A percentile compares a stretch with the other conserved stretches of the same genome.
Conservation (phyloP, 2,888 invertebrate genomes). For the Saturnia pavonia region DNA sequence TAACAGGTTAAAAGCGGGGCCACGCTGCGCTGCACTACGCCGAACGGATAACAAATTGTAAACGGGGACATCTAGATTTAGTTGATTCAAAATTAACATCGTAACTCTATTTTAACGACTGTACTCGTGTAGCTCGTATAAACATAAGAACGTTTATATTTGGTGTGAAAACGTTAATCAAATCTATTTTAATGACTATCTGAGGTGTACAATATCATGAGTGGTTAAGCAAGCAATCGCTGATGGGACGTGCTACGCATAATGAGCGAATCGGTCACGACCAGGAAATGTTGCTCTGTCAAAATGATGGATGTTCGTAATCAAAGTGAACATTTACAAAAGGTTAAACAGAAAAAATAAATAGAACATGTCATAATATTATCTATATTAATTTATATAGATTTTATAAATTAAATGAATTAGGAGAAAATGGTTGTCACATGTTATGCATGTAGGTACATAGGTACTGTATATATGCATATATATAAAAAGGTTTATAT, state of each 20-base stretch:
- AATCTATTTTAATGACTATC: constrained; percentile 24
- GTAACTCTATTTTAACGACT: constrained; percentile 6
- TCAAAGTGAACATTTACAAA: constrained; percentile 33
- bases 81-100: constrained; percentile 14
- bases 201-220: constrained; percentile 17
- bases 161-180: constrained; percentile 42
- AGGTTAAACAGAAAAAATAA: constrained; percentile 55
- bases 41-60: constrained; percentile 23
- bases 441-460: too few relatives aligned
- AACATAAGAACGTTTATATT: constrained; percentile 60
- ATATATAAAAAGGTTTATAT: too few relatives aligned
- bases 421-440: background rate
- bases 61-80: constrained; percentile 19
- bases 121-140: background rate
- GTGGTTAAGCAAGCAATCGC: constrained; percentile 16
- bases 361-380: background rate
- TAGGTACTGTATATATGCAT: too few relatives aligned
- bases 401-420: background rate
- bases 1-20: constrained; percentile 73
- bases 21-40: constrained; percentile 39
- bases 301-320: constrained; percentile 47
- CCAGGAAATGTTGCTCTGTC: constrained; percentile 51
- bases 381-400: background rate
- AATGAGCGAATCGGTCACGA: constrained; percentile 47
- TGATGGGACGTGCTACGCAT: constrained; percentile 40